These are phyloP conservation scores for Ophioninae sp. DNA, from an alignment of 2,888 invertebrate species.

Conservation along the genomic window DNA sequence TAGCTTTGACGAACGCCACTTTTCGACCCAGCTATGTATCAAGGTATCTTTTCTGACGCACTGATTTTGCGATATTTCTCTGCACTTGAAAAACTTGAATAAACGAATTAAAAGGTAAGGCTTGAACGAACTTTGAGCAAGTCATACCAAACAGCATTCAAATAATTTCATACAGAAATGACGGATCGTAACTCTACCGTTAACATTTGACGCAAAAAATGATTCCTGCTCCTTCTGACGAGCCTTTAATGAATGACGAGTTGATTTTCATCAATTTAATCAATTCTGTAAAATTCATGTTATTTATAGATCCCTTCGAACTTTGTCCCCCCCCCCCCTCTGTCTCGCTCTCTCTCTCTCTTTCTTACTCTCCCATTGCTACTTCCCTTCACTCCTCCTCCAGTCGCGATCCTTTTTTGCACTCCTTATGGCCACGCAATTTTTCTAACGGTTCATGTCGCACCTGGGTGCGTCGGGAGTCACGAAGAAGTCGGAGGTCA, in stretches of 20 bases:
- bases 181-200: not conserved
- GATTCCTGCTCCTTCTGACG: not conserved
- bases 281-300: not conserved
- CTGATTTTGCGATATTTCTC: too few relatives aligned
- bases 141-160: too few relatives aligned
- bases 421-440: slow-evolving; percentile 62
- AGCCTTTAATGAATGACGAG: not conserved
- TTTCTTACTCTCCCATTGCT: slow-evolving; percentile 1
- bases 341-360: not conserved
- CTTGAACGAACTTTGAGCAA: too few relatives aligned
- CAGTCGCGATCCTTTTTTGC: slow-evolving; percentile 37
- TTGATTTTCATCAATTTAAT: not conserved
- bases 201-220: not conserved
- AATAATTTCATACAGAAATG: too few relatives aligned
- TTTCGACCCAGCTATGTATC: too few relatives aligned
- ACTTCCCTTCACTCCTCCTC: slow-evolving; percentile 20
- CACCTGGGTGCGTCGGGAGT: slow-evolving; percentile 69
- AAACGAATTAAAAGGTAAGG: too few relatives aligned
- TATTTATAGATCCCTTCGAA: not conserved
- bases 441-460: slow-evolving; percentile 69
- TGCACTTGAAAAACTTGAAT: too few relatives aligned
- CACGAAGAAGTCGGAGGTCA: slow-evolving; percentile 68
- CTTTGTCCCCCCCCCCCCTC: too few relatives aligned
- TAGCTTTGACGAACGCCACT: too few relatives aligned
- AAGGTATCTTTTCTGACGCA: too few relatives aligned